phyloP scores from a whole-genome alignment of 2,888 invertebrate genomes.

The Nycteola revayana region DNA sequence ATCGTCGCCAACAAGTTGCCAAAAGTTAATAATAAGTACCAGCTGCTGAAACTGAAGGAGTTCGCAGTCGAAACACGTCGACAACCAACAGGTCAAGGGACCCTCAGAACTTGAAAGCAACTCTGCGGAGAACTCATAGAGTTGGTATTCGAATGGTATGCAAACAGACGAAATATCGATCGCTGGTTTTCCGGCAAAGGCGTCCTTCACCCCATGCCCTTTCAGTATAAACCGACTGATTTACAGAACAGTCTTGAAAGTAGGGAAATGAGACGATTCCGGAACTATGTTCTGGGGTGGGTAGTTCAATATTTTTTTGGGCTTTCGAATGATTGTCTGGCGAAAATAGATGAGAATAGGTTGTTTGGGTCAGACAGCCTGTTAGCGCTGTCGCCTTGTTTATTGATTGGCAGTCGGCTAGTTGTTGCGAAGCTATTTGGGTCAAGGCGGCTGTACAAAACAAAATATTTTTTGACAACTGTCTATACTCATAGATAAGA shows the following conservation, averaged over 20 bases:
- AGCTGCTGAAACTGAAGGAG: conserved; percentile 35
- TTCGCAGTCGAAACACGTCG: conserved; percentile 42
- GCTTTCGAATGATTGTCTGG: conserved; percentile 22
- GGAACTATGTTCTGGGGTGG: conserved; percentile 13
- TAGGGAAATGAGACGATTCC: conserved; percentile 17
- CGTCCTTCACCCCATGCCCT: conserved; percentile 78
- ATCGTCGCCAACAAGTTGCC: conserved; percentile 39
- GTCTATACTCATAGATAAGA: no score
- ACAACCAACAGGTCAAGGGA: conserved; percentile 51
- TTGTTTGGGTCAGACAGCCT: conserved; percentile 24
- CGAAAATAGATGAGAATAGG: conserved; percentile 26
- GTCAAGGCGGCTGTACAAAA: conserved; percentile 2
- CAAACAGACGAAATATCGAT: conserved; percentile 58
- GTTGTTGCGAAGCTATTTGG: conserved; percentile 10
- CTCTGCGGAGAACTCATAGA: conserved; percentile 19
- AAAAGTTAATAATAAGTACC: conserved; percentile 39
- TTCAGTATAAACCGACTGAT: conserved; percentile 47
- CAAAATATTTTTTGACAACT: background rate
- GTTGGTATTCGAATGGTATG: conserved; percentile 28
- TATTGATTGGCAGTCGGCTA: conserved; percentile 9
- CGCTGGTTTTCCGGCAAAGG: conserved; percentile 47
- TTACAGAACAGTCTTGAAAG: conserved; percentile 34
- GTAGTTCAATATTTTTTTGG: conserved; percentile 19
- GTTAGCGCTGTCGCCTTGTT: conserved; percentile 7
- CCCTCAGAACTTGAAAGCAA: conserved; percentile 1